Conservation (phyloP, 2,888 invertebrate species). For the Dorcus hopei region DNA sequence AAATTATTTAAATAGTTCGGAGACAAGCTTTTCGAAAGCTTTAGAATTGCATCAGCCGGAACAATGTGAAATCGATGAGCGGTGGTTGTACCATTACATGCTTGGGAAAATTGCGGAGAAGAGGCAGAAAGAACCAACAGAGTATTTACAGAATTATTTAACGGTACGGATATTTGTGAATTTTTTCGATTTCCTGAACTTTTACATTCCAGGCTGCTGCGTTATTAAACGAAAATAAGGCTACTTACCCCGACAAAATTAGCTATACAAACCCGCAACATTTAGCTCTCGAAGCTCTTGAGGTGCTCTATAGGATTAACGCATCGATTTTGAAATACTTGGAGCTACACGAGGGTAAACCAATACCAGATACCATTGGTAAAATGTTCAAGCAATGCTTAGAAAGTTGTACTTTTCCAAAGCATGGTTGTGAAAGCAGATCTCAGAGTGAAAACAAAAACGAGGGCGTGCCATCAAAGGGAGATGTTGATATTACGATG, state of each 20-base stretch:
- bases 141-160: constrained; percentile 76
- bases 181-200: constrained; percentile 2
- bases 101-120: constrained; percentile 94
- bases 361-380: constrained; percentile 58
- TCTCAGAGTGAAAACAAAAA: not conserved
- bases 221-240: constrained; percentile 74
- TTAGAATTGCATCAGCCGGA: constrained; percentile 59
- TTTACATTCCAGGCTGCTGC: constrained; percentile 61
- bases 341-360: constrained; percentile 71
- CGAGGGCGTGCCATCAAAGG: not conserved
- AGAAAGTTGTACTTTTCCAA: constrained; percentile 32
- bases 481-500: constrained; percentile 24
- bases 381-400: constrained; percentile 60
- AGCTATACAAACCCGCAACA: constrained; percentile 80
- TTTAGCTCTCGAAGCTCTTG: constrained; percentile 83
- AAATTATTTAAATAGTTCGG: constrained; percentile 74
- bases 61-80: constrained; percentile 69
- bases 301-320: constrained; percentile 81
- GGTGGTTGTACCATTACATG: constrained; percentile 93
- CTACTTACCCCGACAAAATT: constrained; percentile 82
- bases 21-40: constrained; percentile 73
- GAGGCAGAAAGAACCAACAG: constrained; percentile 67
- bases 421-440: not conserved
- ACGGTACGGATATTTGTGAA: constrained; percentile 49
- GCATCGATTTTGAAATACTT: constrained; percentile 86